Evolutionary conservation across 1,140 invertebrate genomes (phyloP), one percentile per base, ranked within the genome.

Genomic region (Drosophila kurseongensis): DNA sequence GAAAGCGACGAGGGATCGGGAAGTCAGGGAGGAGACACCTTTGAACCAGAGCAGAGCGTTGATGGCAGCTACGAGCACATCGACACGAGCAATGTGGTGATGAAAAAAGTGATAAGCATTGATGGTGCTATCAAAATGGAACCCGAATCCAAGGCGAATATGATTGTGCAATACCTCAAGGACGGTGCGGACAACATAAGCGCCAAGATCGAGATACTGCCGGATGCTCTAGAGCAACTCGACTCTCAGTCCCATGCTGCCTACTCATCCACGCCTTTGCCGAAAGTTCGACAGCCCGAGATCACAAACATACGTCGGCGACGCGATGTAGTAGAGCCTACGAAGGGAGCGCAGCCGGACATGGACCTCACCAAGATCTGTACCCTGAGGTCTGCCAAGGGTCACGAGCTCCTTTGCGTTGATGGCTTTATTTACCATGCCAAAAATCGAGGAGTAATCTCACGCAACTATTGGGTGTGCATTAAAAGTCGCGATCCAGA

Each of bases 381-480:
- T 38, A 91, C 76, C 4, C 55, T 91, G 6, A 86, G 90, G 9
- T 91, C 90, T 16, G 90, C 90, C 18, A 91, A 91, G 36, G 90
- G 90, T 16, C 77, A 79, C 18, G 90, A 91, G 55, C 78, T 91
- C 56, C 63, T 91, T 8, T 91, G 90, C 18, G 86, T 91, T 4
- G 90, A 91, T 61, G 90, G 90, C 16, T 91, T 80, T 47, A 91
- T 91, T 23, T 91, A 89, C 73, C 83, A 91, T 63, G 81, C 88
- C 14, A 91, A 89, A 60, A 91, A 90, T 58, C 75, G 78, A n/a
- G 83, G 80, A 0, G 63, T 79, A 0, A 90, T 88, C n/a, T 82
- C 80, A 4, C 90, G 90, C 10, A 91, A 79, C 14, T 91, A 91
- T 61, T 91, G 90, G 90, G 81, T 85, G 6, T 91, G 90, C 54